These are phyloP conservation scores for Eupeodes corollae DNA, from an alignment of 1,140 invertebrate genomes.

Conservation along the genomic window DNA sequence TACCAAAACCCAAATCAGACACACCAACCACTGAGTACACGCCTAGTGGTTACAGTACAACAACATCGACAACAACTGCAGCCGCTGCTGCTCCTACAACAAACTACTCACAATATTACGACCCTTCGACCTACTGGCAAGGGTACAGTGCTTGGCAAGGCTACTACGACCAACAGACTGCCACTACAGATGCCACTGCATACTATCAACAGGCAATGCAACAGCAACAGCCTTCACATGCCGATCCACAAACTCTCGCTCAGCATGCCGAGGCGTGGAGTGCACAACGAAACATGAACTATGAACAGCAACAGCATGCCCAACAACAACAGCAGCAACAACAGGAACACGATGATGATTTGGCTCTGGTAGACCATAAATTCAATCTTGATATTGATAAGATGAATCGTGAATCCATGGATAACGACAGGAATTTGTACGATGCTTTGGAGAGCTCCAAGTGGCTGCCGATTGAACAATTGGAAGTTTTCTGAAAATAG, in stretches of 20 bases:
- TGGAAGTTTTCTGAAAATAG: slow-evolving; percentile 37
- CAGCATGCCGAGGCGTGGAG: slow-evolving; percentile 35
- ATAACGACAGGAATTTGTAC: slow-evolving; percentile 63
- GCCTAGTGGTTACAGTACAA: slow-evolving; percentile 23
- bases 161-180: slow-evolving; percentile 40
- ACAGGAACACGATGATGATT: slow-evolving; percentile 19
- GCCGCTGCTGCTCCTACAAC: slow-evolving; percentile 20
- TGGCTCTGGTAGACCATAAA: slow-evolving; percentile 53
- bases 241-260: slow-evolving; percentile 26
- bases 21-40: slow-evolving; percentile 31
- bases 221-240: slow-evolving; percentile 18
- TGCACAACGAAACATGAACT: slow-evolving; percentile 27
- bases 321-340: slow-evolving; percentile 11
- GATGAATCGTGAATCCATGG: slow-evolving; percentile 59
- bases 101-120: slow-evolving; percentile 54
- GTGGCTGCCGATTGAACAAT: slow-evolving; percentile 55
- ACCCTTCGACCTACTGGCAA: slow-evolving; percentile 63
- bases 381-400: slow-evolving; percentile 58
- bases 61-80: slow-evolving; percentile 18
- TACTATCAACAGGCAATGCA: slow-evolving; percentile 33
- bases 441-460: slow-evolving; percentile 70
- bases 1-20: slow-evolving; percentile 62
- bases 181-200: slow-evolving; percentile 24
- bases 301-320: slow-evolving; percentile 30
- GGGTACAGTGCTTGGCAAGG: slow-evolving; percentile 37